phyloP scores from a whole-genome alignment of 2,113 vertebrate genomes.

The Misgurnus anguillicaudatus region DNA sequence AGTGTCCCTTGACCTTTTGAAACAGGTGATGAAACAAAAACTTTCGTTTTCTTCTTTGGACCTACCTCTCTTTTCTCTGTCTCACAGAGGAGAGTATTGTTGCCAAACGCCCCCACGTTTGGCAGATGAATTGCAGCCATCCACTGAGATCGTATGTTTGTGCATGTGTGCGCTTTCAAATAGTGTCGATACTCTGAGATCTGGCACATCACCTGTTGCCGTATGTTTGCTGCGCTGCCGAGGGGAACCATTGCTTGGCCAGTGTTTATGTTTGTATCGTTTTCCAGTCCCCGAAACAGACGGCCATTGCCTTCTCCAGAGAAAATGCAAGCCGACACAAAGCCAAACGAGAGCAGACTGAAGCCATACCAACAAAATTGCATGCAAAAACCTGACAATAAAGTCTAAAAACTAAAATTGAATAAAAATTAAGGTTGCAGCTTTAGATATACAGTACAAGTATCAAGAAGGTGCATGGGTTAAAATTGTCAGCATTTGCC shows the following conservation, averaged over 20 bases:
- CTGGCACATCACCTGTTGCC: slow-evolving; percentile 51
- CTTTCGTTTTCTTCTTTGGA: slow-evolving; percentile 64
- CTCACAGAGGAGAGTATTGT: slow-evolving; percentile 5
- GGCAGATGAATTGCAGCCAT: slow-evolving; percentile 71
- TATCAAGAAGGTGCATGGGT: slow-evolving; percentile 17
- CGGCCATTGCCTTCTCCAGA: slow-evolving; percentile 51
- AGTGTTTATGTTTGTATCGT: slow-evolving; percentile 50
- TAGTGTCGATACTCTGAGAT: slow-evolving; percentile 33
- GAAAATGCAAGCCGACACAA: slow-evolving; percentile 35
- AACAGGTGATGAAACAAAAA: slow-evolving; percentile 71
- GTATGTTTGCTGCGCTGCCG: slow-evolving; percentile 28
- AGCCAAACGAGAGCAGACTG: slow-evolving; percentile 38
- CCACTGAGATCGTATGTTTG: slow-evolving; percentile 62
- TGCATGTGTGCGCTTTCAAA: slow-evolving; percentile 50
- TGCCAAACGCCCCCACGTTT: slow-evolving; percentile 61
- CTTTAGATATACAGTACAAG: neutral
- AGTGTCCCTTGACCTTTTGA: slow-evolving; percentile 65
- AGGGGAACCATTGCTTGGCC: slow-evolving; percentile 59
- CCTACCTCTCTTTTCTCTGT: slow-evolving; percentile 53
- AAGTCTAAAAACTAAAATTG: neutral
- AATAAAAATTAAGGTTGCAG: neutral
- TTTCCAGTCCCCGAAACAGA: slow-evolving; percentile 48
- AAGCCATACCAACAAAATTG: slow-evolving; percentile 37
- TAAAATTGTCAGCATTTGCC: neutral
- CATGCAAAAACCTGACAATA: slow-evolving; percentile 14